These are phyloP conservation scores for Lamprologus speciosus DNA, from an alignment of 2,113 vertebrate species.

Conservation along the genomic window DNA sequence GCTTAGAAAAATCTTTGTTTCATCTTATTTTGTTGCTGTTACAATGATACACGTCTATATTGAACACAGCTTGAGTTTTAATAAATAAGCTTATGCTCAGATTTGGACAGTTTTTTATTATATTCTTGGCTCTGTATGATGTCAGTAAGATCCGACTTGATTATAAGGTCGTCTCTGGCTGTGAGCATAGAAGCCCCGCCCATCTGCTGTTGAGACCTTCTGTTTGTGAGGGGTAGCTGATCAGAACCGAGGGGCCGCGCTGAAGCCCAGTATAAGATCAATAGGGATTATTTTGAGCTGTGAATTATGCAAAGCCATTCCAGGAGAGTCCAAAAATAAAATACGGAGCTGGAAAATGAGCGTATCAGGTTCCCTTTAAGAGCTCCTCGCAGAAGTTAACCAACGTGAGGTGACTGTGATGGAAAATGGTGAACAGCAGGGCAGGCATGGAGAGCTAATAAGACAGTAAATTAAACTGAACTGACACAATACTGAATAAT, in stretches of 20 bases:
- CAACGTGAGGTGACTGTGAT: background rate
- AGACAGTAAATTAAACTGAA: background rate
- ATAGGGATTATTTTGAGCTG: background rate
- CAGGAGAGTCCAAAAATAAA: background rate
- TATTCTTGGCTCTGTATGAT: background rate
- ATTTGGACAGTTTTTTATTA: background rate
- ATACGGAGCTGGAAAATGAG: background rate
- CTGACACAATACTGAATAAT: background rate
- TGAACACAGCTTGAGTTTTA: background rate
- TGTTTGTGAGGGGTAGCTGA: background rate
- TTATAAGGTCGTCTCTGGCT: background rate
- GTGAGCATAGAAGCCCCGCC: background rate
- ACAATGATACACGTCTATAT: background rate
- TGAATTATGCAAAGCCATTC: background rate
- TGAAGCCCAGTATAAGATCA: background rate
- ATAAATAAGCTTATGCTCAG: background rate
- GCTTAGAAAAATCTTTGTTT: background rate
- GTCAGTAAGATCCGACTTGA: background rate
- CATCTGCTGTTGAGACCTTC: background rate
- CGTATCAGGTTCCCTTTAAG: background rate
- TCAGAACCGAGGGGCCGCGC: accelerated
- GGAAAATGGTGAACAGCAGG: background rate
- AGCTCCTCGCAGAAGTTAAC: background rate
- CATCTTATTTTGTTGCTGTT: background rate
- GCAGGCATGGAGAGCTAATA: background rate